phyloP scores from a whole-genome alignment of 2,888 invertebrate genomes.

The Chrysotoxum bicinctum region DNA sequence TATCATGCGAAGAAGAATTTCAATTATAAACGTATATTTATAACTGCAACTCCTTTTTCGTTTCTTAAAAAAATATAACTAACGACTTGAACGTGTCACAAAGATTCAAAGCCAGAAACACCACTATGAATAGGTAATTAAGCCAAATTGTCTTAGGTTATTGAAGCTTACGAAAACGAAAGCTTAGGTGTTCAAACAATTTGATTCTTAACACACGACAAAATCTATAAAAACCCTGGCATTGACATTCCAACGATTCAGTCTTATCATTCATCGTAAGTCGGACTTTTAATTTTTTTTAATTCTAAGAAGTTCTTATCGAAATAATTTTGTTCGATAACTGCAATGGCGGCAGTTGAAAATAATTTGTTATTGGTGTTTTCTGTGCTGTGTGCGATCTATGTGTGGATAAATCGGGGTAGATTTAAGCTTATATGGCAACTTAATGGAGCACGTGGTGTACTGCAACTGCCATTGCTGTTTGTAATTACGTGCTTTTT shows the following conservation, averaged over 20 bases:
- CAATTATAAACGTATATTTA: conserved; percentile 34
- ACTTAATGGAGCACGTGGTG: conserved; percentile 78
- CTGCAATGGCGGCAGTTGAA: conserved; percentile 41
- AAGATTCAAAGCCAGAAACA: conserved; percentile 13
- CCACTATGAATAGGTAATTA: conserved; percentile 41
- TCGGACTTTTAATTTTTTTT: too few relatives aligned
- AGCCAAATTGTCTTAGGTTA: conserved; percentile 61
- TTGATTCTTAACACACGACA: conserved; percentile 21
- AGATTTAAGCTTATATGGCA: conserved; percentile 77
- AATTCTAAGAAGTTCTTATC: background rate
- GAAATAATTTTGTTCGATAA: background rate
- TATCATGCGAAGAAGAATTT: background rate
- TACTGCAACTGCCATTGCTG: conserved; percentile 78
- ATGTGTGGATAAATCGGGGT: conserved; percentile 57
- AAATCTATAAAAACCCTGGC: conserved; percentile 63
- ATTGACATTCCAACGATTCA: conserved; percentile 25
- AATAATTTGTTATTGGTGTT: conserved; percentile 44
- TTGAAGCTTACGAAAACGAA: conserved; percentile 12
- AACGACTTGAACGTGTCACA: conserved; percentile 60
- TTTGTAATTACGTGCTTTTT: conserved; percentile 77
- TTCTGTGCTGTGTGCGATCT: conserved; percentile 26
- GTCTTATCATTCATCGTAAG: conserved; percentile 21
- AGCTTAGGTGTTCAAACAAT: background rate
- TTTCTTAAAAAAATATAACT: conserved; percentile 18
- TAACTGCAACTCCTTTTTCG: conserved; percentile 47